Base-by-base conservation (phyloP, 2,113 vertebrate genomes). In the Osmerus mordax region DNA sequence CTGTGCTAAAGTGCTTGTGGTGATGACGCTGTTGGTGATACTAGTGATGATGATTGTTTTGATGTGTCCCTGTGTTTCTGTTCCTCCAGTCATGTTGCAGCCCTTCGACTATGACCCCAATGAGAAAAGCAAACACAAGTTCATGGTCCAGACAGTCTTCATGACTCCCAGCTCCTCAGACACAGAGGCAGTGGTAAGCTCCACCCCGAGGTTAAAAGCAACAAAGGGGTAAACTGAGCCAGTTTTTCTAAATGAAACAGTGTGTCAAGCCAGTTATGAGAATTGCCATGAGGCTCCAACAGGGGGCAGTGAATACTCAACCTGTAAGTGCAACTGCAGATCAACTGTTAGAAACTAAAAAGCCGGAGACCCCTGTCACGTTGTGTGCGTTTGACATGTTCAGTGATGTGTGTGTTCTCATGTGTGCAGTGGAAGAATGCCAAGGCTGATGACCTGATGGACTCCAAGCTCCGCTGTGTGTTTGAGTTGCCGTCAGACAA, bases 121-220 rank as follows among this genome's bases (percentile, higher is more conserved):
- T 83, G 95, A 96, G 87, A 96, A 96, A 87, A 96, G 94, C 89
- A 95, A 95, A 91, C 94, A 96, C 83, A 96, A 96, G 88, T 96
- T 96, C 75, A 96, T 96, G 95, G 95, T 96, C 88, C 95, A 96
- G 89, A 94, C 94, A 76, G 94, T 95, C 84, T 94, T 94, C 88
- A 95, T 93, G 51, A 94, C 95, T 78, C 71, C 92, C 86, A 91
- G 91, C 81, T 89, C 88, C 83, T 83, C 92, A 84, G 95, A 96
- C 89, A 93, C 95, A 91, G 95, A 96, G 77, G 92, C 91, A 72
- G 92, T 96, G 94, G 95, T 96, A 90, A 93, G 93, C 90, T 70
- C 13, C 53, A 32, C 23, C 56, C 70, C 63, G 71, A 4, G 41
- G 41, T 47, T 47, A 47, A 12, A 4, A 47, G 7, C 41, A 47